A percentile compares a stretch with the other conserved stretches of the same genome.
Evolutionary conservation across 2,888 invertebrate species (phyloP).

Genomic region (Hemicrepidius hirtus): DNA sequence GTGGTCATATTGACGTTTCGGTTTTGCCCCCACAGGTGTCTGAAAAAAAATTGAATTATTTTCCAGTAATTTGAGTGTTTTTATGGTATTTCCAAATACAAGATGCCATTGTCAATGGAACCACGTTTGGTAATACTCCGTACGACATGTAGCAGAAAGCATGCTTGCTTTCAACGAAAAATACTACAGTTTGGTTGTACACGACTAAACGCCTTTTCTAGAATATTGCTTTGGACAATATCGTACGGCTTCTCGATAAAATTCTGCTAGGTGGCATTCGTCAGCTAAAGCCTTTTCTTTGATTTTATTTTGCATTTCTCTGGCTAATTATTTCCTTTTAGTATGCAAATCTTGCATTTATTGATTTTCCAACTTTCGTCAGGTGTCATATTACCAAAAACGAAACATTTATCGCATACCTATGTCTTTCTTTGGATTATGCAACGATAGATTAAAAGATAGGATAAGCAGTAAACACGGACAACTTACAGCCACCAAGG

Average conservation of each 20-base stretch:
- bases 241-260: not conserved
- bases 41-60: not conserved
- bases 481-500: too few species aligned
- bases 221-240: constrained; percentile 3
- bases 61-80: not conserved
- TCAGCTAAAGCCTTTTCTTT: not conserved
- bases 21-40: too few species aligned
- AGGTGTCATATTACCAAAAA: too few species aligned
- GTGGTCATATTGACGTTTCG: not conserved
- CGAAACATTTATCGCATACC: too few species aligned
- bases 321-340: not conserved
- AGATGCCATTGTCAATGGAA: not conserved
- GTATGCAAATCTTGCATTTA: not conserved
- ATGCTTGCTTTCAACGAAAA: not conserved
- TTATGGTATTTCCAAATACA: not conserved
- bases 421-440: too few species aligned
- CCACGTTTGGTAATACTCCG: not conserved
- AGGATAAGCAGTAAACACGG: too few species aligned
- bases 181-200: not conserved
- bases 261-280: not conserved
- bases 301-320: not conserved
- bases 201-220: not conserved
- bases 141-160: constrained; percentile 1
- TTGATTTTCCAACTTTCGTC: too few species aligned
- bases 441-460: too few species aligned